Base-by-base conservation (phyloP, 2,797 vertebrate genomes). In the Buphagus erythrorhynchus region DNA sequence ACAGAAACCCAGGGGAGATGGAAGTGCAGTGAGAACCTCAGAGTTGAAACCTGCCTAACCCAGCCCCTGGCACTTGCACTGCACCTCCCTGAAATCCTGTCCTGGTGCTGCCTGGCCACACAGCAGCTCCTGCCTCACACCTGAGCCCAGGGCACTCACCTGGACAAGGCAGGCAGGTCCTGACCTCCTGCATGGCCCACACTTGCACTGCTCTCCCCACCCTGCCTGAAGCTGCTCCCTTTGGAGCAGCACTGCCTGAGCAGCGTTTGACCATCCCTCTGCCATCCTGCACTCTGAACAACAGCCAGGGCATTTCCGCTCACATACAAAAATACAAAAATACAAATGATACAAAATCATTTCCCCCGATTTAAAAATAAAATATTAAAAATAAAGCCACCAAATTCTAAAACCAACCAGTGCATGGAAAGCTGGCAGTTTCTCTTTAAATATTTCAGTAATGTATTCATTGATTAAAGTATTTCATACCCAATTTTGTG, bases 301-400 rank as follows among this genome's bases (percentile, higher is more conserved):
- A 17, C n/a, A 52, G 45, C 31, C 29, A 52, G 46, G 62, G 19
- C 13, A 55, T 78, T 84, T 85, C 58, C 6, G 17, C 35, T 33
- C 51, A 36, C 36, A 26, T 2, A 15, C 2, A 0, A 67, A 83
- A 59, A n/a, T n/a, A n/a, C n/a, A n/a, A n/a, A n/a, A n/a, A n/a
- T n/a, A n/a, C n/a, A n/a, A n/a, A n/a, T n/a, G n/a, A 26, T 2
- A 15, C 2, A 0, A 67, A 83, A 59, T 31, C 0, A 1, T 52
- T 73, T 58, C 33, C 18, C 33, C 19, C 0, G 5, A 59, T 79
- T 33, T 76, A 66, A 88, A 90, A 85, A 48, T 48, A 65, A 80
- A 59, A 69, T 18, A 55, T 54, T 26, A 51, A 81, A 77, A 80
- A 62, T 28, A 69, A 88, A 80, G 5, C 33, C 21, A 0, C 14